These are phyloP conservation scores for Phocoena phocoena DNA, from an alignment of 2,113 vertebrate genomes.

Conservation along the genomic window DNA sequence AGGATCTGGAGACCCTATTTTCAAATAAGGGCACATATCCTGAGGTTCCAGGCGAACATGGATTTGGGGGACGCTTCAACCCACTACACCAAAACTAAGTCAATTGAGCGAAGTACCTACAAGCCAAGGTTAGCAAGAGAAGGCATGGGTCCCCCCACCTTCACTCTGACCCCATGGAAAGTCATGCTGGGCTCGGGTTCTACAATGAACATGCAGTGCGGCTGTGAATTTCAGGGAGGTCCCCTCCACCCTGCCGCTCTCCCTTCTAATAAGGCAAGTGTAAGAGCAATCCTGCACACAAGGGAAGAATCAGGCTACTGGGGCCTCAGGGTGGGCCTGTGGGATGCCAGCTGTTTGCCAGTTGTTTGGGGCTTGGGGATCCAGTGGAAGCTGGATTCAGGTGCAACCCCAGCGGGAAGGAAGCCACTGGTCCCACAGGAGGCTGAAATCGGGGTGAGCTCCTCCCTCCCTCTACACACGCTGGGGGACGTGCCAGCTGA, in stretches of 20 bases:
- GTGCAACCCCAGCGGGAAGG: background rate
- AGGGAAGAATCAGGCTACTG: background rate
- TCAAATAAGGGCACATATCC: background rate
- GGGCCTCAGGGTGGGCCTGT: background rate
- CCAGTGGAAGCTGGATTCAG: background rate
- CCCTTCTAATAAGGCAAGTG: background rate
- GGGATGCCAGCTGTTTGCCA: background rate
- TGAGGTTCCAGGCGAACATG: background rate
- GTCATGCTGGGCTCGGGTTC: background rate
- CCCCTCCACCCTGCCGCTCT: background rate
- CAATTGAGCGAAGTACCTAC: background rate
- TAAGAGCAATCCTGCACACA: too few species aligned
- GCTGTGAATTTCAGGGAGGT: background rate
- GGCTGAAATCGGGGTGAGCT: background rate
- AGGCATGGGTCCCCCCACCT: background rate
- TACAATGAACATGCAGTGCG: rapidly evolving
- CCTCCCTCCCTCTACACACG: background rate
- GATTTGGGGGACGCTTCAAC: background rate
- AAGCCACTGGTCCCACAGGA: background rate
- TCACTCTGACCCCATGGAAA: background rate
- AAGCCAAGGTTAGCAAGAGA: background rate
- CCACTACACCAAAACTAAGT: background rate
- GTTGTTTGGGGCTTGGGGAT: background rate
- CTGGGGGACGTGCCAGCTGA: background rate
- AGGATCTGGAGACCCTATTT: background rate